These are phyloP conservation scores for Cettia cetti DNA, from an alignment of 2,113 vertebrate genomes.

Conservation along the genomic window DNA sequence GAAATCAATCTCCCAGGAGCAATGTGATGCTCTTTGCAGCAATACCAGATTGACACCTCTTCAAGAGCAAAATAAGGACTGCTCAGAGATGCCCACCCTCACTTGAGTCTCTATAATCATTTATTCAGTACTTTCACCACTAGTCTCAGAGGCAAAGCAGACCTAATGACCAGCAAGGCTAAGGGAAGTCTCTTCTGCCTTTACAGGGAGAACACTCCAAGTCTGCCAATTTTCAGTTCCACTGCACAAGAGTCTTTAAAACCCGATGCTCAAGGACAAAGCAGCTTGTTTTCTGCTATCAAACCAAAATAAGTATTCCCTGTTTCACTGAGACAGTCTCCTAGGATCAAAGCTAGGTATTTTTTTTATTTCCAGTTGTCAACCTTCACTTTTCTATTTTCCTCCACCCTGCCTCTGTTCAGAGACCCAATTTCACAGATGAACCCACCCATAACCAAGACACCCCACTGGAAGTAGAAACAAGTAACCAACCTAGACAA, in stretches of 20 bases:
- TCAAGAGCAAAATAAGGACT: neutral
- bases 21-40: fast-evolving
- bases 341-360: fast-evolving
- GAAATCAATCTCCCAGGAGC: neutral
- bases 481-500: neutral
- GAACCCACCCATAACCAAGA: neutral
- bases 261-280: neutral
- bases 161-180: neutral
- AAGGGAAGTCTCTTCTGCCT: neutral
- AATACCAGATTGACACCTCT: neutral
- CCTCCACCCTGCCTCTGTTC: too few relatives aligned
- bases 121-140: neutral
- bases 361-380: neutral
- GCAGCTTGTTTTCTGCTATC: neutral
- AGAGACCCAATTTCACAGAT: neutral
- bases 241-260: neutral
- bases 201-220: neutral
- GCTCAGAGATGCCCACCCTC: neutral
- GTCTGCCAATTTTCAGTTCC: neutral
- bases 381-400: neutral
- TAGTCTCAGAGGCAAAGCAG: neutral
- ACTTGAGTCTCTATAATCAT: neutral
- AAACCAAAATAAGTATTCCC: neutral
- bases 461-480: neutral
- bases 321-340: neutral